Conservation (phyloP, 2,797 vertebrate species). For the Leucoraja ocellata region DNA sequence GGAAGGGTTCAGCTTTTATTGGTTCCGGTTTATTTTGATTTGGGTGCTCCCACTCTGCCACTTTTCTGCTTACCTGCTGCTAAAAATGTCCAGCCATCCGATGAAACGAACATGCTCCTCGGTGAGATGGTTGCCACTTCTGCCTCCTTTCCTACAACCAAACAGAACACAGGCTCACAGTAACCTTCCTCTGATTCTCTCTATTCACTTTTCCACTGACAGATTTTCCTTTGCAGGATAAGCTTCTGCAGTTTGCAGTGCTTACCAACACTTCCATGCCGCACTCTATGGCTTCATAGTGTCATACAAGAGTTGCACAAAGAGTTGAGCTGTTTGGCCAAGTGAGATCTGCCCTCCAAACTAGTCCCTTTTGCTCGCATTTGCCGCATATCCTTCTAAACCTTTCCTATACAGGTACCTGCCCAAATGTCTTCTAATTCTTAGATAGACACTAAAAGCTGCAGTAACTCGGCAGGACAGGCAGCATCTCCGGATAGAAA, state of each 20-base stretch:
- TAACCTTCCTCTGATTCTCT: not conserved
- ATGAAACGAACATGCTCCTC: conserved; percentile 70
- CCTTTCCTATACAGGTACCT: no score
- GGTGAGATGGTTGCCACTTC: conserved; percentile 70
- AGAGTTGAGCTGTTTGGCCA: no score
- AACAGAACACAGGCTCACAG: conserved; percentile 33
- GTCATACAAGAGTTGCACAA: no score
- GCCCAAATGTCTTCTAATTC: no score
- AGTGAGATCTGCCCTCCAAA: no score
- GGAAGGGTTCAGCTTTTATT: not conserved
- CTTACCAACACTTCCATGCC: not conserved
- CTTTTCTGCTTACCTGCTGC: conserved; percentile 67
- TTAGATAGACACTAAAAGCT: no score
- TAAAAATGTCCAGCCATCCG: conserved; percentile 72
- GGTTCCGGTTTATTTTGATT: not conserved
- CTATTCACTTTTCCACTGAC: not conserved
- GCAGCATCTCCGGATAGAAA: no score
- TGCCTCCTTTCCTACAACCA: conserved; percentile 61
- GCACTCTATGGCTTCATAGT: no score
- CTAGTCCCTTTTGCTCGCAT: no score
- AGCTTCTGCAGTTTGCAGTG: not conserved
- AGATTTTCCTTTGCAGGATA: not conserved
- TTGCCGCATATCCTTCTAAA: no score
- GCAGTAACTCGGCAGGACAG: no score
- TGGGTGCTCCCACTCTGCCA: not conserved